Evolutionary conservation across 2,888 invertebrate species (phyloP), one percentile per base, ranked within the genome.

Genomic region (Griposia aprilina): DNA sequence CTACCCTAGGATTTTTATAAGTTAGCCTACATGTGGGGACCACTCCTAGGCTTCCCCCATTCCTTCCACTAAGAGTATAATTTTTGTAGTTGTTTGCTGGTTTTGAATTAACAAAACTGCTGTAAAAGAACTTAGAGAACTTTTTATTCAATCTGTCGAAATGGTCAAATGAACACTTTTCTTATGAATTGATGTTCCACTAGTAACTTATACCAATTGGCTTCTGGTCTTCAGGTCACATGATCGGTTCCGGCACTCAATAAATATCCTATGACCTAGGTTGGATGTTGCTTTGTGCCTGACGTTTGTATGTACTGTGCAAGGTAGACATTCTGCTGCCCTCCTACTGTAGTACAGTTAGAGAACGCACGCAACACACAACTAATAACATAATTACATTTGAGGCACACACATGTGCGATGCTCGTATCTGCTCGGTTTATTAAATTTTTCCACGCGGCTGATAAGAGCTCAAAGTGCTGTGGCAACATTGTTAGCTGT

Each of bases 321-420:
- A 48, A 63, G 63, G 72, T 73, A 55, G 59, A 57, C 59, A 41
- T 86, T 76, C 75, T 83, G 62, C 7, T 15, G 11, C 23, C 45
- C 65, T 48, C 59, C 52, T 48, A 6, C 36, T 57, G 26, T 6
- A 50, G 41, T 20, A 66, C 68, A 67, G 65, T 41, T 17, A 30
- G 68, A 74, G 73, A 59, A 73, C 55, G 80, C 81, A 87, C 88
- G 78, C 88, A 78, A 81, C 79, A 57, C 74, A 76, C 75, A 73
- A 73, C 84, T 83, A 89, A 86, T 83, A 82, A 84, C 82, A 85
- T 89, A 87, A 89, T 88, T 80, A 84, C 70, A 84, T 86, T 83
- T 81, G 60, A 87, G 76, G 59, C 66, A 70, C 57, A 59, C 81
- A 78, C 81, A 76, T 70, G 86, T 82, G 74, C n/a, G 45, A 26